Conservation (phyloP, 2,113 vertebrate species). For the Chamaea fasciata region DNA sequence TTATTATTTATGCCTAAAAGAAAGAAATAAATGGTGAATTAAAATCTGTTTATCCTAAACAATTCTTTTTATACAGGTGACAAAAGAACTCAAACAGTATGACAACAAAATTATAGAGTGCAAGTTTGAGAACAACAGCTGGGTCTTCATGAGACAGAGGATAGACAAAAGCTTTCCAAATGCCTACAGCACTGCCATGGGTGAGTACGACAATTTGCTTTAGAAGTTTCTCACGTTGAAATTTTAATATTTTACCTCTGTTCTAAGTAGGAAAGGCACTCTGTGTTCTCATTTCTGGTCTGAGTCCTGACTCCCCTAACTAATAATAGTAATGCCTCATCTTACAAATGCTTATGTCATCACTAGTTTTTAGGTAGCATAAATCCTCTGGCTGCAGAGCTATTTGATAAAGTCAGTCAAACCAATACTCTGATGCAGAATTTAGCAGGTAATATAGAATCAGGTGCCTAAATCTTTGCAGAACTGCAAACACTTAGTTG, state of each 20-base stretch:
- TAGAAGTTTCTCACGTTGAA: not conserved
- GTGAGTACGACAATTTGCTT: slow-evolving; percentile 75
- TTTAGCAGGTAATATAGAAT: not conserved
- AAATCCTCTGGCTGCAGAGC: not conserved
- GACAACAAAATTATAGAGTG: slow-evolving; percentile 99
- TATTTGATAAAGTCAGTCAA: not conserved
- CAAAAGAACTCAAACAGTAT: slow-evolving; percentile 93
- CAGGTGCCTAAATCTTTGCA: not conserved
- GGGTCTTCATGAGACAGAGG: slow-evolving; percentile 98
- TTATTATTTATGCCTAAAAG: slow-evolving; percentile 17
- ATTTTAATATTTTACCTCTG: not conserved
- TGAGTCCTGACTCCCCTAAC: not conserved
- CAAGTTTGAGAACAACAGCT: slow-evolving; percentile 92
- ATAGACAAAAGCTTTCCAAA: slow-evolving; percentile 99
- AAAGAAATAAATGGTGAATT: slow-evolving; percentile 24
- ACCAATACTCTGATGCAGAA: not conserved
- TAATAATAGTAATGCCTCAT: not conserved
- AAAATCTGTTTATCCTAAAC: slow-evolving; percentile 19
- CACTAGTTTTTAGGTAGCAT: not conserved
- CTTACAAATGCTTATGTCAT: not conserved
- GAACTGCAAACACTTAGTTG: not conserved
- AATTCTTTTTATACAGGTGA: slow-evolving; percentile 76
- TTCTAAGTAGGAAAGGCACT: not conserved
- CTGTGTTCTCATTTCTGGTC: not conserved
- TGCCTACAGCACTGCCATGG: slow-evolving; percentile 94